Base-by-base conservation (phyloP, 2,888 invertebrate genomes). In the Julus scandinavius region DNA sequence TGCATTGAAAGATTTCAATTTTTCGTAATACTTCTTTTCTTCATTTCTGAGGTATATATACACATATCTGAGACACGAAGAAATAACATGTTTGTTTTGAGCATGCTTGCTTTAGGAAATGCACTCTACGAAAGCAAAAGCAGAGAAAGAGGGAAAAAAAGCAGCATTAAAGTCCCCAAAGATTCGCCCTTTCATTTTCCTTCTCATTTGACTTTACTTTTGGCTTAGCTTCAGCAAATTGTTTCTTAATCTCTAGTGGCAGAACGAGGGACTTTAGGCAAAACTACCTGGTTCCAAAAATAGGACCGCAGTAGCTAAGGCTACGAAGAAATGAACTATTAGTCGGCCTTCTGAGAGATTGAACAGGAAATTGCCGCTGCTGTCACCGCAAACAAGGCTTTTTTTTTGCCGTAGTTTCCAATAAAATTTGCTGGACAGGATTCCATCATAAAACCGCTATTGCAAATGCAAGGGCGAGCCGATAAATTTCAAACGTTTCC, bases 191-290 rank as follows among this genome's bases (percentile, higher is more conserved):
- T 80, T 80, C 80, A 80, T 80, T 80, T 80, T 80, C 80, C 80
- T 80, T 80, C 80, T 80, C 80, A 80, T 80, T 80, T 80, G 80
- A 80, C 80, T 80, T 54, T 80, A 80, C 80, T 80, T 80, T 80
- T 80, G 80, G 80, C 80, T 80, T 80, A 80, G 80, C 80, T 80
- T 80, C 80, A 38, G 80, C 80, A 80, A 80, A 80, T 80, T 80
- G 80, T 80, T 80, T 80, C 80, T 80, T 80, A 80, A 80, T 80
- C 80, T 80, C 80, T 38, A 80, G 80, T 80, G 80, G 80, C 80
- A 80, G 15, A 80, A 38, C 80, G 3, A 80, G 80, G 20, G 80
- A 80, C 80, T 80, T 1, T 38, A 80, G 38, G 80, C 80, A 80
- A 80, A 80, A 80, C 80, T 80, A 80, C 80, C 80, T 80, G 80